Evolutionary conservation across 2,797 vertebrate species (phyloP).

Genomic region (Valencia hispanica): DNA sequence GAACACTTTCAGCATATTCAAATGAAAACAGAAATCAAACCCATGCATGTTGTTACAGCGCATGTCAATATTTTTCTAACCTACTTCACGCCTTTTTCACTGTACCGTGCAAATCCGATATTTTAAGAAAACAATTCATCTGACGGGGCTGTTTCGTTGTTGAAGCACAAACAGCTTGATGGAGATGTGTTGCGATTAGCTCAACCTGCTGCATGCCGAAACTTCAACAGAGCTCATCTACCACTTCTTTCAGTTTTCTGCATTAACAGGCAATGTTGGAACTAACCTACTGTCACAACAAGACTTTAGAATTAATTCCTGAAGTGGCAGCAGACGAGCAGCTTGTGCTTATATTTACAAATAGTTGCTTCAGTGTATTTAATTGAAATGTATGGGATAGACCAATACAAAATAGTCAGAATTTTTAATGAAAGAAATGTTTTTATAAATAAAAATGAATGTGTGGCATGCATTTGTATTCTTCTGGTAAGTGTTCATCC

Average conservation of each 20-base stretch:
- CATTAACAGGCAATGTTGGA: background rate
- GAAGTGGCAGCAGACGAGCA: too few relatives aligned
- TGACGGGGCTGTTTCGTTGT: background rate
- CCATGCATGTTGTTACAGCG: conserved; percentile 4
- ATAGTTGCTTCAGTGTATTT: too few relatives aligned
- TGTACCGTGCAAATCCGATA: background rate
- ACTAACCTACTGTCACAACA: background rate
- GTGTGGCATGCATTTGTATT: too few relatives aligned
- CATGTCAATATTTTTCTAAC: background rate
- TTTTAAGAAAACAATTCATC: background rate
- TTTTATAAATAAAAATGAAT: too few relatives aligned
- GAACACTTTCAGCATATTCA: background rate
- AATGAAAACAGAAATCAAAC: conserved; percentile 4
- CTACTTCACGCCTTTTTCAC: background rate
- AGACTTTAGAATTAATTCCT: background rate
- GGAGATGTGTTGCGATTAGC: background rate
- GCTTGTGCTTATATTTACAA: too few relatives aligned
- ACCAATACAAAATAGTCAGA: too few relatives aligned
- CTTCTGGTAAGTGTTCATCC: too few relatives aligned
- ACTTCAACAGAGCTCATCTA: background rate
- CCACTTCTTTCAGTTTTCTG: background rate
- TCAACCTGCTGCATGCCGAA: background rate
- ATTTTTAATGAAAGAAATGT: too few relatives aligned
- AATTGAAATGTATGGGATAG: too few relatives aligned
- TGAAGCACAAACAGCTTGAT: background rate